phyloP scores from a whole-genome alignment of 2,113 vertebrate genomes.

The Corythornis cristatus region DNA sequence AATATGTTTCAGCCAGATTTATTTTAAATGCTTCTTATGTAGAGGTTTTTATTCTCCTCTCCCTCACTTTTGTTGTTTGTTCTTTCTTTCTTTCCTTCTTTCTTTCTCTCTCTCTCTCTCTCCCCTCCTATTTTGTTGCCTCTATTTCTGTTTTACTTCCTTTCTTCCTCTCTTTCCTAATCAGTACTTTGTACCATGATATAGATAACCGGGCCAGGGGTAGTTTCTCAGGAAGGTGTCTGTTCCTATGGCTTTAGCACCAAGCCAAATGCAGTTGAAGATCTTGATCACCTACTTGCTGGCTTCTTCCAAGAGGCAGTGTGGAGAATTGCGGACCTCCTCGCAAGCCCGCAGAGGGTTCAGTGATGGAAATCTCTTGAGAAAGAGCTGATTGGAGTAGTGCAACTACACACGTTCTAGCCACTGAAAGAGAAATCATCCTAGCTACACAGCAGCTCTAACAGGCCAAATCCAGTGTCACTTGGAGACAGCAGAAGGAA shows the following conservation, averaged over 20 bases:
- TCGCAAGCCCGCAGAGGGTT: conserved; percentile 15
- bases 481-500: conserved; percentile 12
- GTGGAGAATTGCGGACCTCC: conserved; percentile 32
- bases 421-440: conserved; percentile 54
- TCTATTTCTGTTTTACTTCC: conserved; percentile 2
- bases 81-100: background rate
- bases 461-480: conserved; percentile 44
- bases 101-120: background rate
- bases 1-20: conserved; percentile 90
- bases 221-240: conserved; percentile 84
- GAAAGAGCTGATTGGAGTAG: conserved; percentile 56
- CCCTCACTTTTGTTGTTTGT: background rate
- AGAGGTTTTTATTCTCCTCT: conserved; percentile 73
- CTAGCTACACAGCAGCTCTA: conserved; percentile 60
- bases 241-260: conserved; percentile 68
- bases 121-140: background rate
- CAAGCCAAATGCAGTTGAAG: conserved; percentile 67
- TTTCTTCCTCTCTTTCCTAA: conserved; percentile 77
- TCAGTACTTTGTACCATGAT: conserved; percentile 81
- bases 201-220: conserved; percentile 84
- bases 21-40: conserved; percentile 87
- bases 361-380: conserved; percentile 31
- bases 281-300: conserved; percentile 13
- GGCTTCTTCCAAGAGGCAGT: conserved; percentile 65
- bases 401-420: background rate